Conservation (phyloP, 2,797 vertebrate species). For the Syngnathus rostellatus region DNA sequence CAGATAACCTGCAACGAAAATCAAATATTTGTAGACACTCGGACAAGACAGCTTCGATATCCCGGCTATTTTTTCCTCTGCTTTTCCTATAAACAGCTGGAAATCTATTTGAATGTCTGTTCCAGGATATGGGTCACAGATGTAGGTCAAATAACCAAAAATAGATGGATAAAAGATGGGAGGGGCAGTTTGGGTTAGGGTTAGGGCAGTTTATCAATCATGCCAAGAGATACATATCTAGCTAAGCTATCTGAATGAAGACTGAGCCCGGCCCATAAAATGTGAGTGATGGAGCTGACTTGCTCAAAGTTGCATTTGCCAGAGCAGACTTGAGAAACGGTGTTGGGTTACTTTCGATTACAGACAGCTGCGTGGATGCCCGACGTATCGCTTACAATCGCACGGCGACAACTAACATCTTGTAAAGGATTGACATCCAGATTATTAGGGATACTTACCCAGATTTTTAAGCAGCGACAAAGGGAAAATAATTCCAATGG, state of each 20-base stretch:
- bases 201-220: neutral
- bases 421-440: neutral
- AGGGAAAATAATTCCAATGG: slow-evolving; percentile 85
- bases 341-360: slow-evolving; percentile 16
- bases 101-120: slow-evolving; percentile 5
- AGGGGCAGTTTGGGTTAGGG: neutral
- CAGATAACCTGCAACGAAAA: slow-evolving; percentile 78
- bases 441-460: slow-evolving; percentile 65
- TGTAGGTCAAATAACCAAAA: slow-evolving; percentile 19
- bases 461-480: slow-evolving; percentile 90
- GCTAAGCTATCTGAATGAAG: neutral
- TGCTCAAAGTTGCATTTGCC: slow-evolving; percentile 21
- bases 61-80: neutral
- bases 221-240: neutral
- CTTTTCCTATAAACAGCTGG: neutral
- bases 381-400: neutral
- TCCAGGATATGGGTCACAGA: slow-evolving; percentile 19
- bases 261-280: neutral
- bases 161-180: slow-evolving; percentile 9
- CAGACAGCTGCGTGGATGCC: slow-evolving; percentile 27
- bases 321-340: slow-evolving; percentile 29
- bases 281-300: slow-evolving; percentile 18
- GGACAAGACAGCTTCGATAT: neutral
- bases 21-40: neutral
- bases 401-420: neutral